Percentiles rank a stretch among this genome's conserved stretches.
These are phyloP conservation scores for Hystrix cristata DNA, from an alignment of 2,113 vertebrate species.

Conservation along the genomic window DNA sequence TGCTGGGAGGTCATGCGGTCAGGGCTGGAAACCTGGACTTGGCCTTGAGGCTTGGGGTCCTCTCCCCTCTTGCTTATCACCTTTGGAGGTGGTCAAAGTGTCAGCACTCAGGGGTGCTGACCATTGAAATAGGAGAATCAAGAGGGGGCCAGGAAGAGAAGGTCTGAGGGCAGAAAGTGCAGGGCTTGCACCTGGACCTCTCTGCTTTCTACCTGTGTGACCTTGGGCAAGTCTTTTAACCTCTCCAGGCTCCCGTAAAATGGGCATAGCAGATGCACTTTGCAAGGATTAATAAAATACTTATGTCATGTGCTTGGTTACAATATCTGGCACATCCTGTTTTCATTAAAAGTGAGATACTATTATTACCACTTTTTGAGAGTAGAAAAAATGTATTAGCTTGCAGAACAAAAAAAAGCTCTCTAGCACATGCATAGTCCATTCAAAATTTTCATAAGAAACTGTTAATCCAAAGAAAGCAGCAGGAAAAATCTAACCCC, in stretches of 20 bases:
- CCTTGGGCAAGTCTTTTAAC: not conserved
- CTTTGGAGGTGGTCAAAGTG: not conserved
- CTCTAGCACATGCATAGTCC: not conserved
- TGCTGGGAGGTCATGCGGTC: not conserved
- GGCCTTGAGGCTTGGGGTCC: not conserved
- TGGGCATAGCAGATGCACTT: not conserved
- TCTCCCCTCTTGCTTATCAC: not conserved
- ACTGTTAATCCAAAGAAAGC: not conserved
- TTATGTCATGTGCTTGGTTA: not conserved
- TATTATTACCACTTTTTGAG: not conserved
- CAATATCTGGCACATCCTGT: not conserved
- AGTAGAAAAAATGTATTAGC: not conserved
- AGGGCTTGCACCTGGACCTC: not conserved
- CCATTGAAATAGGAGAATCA: not conserved
- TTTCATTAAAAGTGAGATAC: slow-evolving; percentile 32
- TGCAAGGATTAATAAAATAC: not conserved
- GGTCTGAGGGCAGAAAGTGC: not conserved
- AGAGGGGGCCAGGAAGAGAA: not conserved
- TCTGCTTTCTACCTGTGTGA: not conserved
- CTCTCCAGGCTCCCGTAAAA: slow-evolving; percentile 19
- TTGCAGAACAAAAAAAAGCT: slow-evolving; percentile 18
- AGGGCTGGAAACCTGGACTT: not conserved
- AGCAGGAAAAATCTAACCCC: not conserved
- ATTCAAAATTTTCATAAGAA: slow-evolving; percentile 32
- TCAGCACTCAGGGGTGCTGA: not conserved